Base-by-base conservation (phyloP, 1,140 invertebrate genomes). In the Tetragonula clypearis region DNA sequence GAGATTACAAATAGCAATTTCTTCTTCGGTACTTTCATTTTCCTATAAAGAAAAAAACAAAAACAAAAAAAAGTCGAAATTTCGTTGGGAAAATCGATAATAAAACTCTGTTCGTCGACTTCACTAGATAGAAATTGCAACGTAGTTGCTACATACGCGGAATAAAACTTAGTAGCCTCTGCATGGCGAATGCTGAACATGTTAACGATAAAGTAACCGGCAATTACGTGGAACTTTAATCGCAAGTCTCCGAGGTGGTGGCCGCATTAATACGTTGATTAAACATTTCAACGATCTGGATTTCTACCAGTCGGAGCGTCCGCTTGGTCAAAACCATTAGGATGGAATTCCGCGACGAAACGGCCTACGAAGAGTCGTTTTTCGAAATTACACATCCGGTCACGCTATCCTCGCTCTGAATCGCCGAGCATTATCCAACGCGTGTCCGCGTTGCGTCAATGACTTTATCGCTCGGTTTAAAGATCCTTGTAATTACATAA, bases 331-430 rank as follows among this genome's bases (percentile, higher is more conserved):
- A 30, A 66, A 66, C 69, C n/a, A 74, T 79, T 79, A 79, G 26
- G 15, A 58, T 30, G 82, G 71, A 87, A 87, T 89, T 89, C 74
- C 79, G 74, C 75, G 72, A 86, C 80, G 80, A 78, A 49, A 49
- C 62, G 53, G 71, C 73, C 41, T 72, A 77, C 71, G 75, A 56
- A 58, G 41, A 65, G 62, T 49, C 73, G 77, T 89, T 90, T 90
- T 89, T 87, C 82, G 74, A 90, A 90, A 90, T 90, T 87, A 89
- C 76, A 60, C 82, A 84, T 87, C 86, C 86, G 76, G 85, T 90
- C 88, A 90, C 88, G 88, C 87, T 84, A 89, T 77, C 69, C 68
- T 88, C 77, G 72, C 56, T 79, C 86, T 49, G 82, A 79, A 85
- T 87, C 84, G 71, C 53, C 69, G 75, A 82, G 74, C 84, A 86